A percentile compares a stretch with the other conserved stretches of the same genome.
phyloP scores from a whole-genome alignment of 1,140 invertebrate species.

The Mycetomoellerius zeteki region DNA sequence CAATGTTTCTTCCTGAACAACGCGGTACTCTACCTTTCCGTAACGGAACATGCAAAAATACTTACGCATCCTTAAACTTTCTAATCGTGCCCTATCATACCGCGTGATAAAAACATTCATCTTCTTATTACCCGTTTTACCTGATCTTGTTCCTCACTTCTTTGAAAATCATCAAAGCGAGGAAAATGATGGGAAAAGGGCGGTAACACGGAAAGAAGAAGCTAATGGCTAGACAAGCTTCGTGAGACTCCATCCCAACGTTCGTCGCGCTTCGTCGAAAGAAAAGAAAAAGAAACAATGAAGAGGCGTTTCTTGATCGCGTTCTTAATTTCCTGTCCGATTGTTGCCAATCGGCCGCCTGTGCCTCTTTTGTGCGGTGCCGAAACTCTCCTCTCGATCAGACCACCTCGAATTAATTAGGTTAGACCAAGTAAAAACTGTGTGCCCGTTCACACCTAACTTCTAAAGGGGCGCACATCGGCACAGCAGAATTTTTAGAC shows the following conservation, averaged over 20 bases:
- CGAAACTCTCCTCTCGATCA: conserved; percentile 34
- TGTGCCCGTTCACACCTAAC: conserved; percentile 33
- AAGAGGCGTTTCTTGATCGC: conserved; percentile 65
- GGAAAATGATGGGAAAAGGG: conserved; percentile 65
- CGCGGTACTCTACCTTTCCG: neutral
- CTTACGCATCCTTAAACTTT: conserved; percentile 17
- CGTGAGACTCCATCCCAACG: conserved; percentile 51
- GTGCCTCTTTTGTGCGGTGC: conserved; percentile 68
- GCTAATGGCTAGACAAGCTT: conserved; percentile 33
- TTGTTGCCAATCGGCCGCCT: conserved; percentile 69
- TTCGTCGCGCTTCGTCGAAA: conserved; percentile 66
- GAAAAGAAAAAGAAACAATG: conserved; percentile 65
- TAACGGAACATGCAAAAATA: neutral
- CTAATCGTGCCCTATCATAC: conserved; percentile 1
- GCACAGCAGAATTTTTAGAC: conserved; percentile 1
- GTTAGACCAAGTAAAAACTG: conserved; percentile 55
- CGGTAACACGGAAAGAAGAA: conserved; percentile 40
- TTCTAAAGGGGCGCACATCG: neutral
- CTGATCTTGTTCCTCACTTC: neutral
- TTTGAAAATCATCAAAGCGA: conserved; percentile 51
- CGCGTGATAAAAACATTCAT: conserved; percentile 19
- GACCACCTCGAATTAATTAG: conserved; percentile 67
- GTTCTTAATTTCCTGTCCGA: conserved; percentile 79
- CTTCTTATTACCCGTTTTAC: neutral
- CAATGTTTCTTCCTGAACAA: neutral